Percentiles rank a stretch among this genome's conserved stretches.
Evolutionary conservation across 2,113 vertebrate species (phyloP).

Genomic region (Pampusana beccarii): DNA sequence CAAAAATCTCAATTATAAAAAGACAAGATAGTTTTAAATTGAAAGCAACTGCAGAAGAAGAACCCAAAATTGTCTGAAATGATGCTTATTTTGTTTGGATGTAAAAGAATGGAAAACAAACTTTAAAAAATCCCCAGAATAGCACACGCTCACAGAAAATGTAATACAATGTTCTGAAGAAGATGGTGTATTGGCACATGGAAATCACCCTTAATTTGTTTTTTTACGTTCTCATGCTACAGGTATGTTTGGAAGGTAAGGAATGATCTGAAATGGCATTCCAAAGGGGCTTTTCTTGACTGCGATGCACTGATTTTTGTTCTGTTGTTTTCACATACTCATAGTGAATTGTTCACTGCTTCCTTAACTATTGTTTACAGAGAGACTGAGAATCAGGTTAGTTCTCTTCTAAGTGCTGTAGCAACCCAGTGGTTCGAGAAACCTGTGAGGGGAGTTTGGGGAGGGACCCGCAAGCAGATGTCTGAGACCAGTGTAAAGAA

Average conservation of each 20-base stretch:
- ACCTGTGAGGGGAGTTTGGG: slow-evolving; percentile 71
- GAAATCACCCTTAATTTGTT: slow-evolving; percentile 22
- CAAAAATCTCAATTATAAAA: slow-evolving; percentile 32
- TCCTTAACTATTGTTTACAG: slow-evolving; percentile 85
- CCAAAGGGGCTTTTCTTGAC: slow-evolving; percentile 73
- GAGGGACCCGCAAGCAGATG: slow-evolving; percentile 67
- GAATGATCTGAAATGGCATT: slow-evolving; percentile 64
- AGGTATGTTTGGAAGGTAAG: slow-evolving; percentile 65
- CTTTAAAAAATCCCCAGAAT: neutral
- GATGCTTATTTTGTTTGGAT: neutral
- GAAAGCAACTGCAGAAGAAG: slow-evolving; percentile 36
- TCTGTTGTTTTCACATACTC: slow-evolving; percentile 74
- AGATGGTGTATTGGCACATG: slow-evolving; percentile 25
- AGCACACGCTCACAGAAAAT: slow-evolving; percentile 44
- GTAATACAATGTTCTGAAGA: slow-evolving; percentile 18
- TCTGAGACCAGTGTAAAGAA: slow-evolving; percentile 88
- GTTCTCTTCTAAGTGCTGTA: slow-evolving; percentile 76
- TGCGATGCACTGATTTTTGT: slow-evolving; percentile 88
- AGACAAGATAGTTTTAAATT: slow-evolving; percentile 29
- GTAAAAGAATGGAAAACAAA: slow-evolving; percentile 42
- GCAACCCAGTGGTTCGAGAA: slow-evolving; percentile 76
- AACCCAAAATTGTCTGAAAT: neutral
- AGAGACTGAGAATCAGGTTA: slow-evolving; percentile 73
- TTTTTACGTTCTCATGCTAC: slow-evolving; percentile 59
- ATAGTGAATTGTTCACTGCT: slow-evolving; percentile 73